These are phyloP conservation scores for Ecliptopera silaceata DNA, from an alignment of 2,888 invertebrate species.

Conservation along the genomic window DNA sequence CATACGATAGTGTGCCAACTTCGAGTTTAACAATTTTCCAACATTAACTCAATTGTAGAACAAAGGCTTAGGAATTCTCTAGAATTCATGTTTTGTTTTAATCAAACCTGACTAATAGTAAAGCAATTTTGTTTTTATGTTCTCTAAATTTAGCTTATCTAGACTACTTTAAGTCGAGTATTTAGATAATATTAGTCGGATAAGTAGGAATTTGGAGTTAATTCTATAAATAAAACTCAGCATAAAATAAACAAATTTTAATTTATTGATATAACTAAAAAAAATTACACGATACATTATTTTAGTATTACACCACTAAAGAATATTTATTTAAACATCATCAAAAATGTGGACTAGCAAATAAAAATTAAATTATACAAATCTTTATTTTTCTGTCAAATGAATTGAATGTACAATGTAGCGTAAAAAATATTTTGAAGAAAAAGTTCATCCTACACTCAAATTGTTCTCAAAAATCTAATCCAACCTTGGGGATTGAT, in stretches of 20 bases:
- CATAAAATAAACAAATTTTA: constrained; percentile 82
- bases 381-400: constrained; percentile 45
- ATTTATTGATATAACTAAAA: constrained; percentile 82
- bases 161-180: no score
- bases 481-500: background rate
- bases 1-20: constrained; percentile 12
- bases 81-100: background rate
- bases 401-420: constrained; percentile 37
- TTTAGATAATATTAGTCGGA: no score
- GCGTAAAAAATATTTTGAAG: constrained; percentile 5
- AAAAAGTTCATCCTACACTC: constrained; percentile 13
- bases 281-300: constrained; percentile 82
- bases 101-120: background rate
- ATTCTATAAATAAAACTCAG: constrained; percentile 55
- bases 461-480: constrained; percentile 9
- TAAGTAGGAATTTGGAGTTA: constrained; percentile 7
- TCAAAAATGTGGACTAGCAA: constrained; percentile 80
- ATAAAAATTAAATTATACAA: constrained; percentile 75
- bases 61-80: background rate
- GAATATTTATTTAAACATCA: constrained; percentile 80
- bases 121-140: no score
- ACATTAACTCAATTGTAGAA: background rate
- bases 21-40: background rate
- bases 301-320: constrained; percentile 81
- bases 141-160: no score